These are phyloP conservation scores for Benitochromis conjunctus DNA, from an alignment of 2,113 vertebrate species.

Conservation along the genomic window DNA sequence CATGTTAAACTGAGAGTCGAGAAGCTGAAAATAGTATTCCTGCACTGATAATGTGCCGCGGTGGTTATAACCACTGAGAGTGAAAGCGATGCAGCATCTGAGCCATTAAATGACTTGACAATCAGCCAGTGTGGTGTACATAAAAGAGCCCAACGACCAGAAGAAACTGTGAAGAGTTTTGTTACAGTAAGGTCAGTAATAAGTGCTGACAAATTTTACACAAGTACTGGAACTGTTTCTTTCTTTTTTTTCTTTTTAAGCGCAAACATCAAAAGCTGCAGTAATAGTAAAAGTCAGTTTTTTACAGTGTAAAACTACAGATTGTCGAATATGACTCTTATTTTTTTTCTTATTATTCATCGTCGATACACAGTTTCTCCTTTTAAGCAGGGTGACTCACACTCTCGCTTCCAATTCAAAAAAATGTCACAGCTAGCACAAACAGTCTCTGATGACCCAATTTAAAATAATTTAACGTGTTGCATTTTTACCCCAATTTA, in stretches of 20 bases:
- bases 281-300: background rate
- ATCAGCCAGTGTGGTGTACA: conserved; percentile 35
- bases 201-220: conserved; percentile 6
- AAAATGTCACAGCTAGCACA: background rate
- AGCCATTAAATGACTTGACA: conserved; percentile 58
- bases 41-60: conserved; percentile 23
- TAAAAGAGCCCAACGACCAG: conserved; percentile 45
- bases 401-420: background rate
- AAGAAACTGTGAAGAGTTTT: conserved; percentile 26
- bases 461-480: background rate
- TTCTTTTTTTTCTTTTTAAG: background rate
- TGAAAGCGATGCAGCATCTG: conserved; percentile 46
- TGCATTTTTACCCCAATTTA: background rate
- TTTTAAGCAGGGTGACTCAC: conserved; percentile 11
- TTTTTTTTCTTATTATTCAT: background rate
- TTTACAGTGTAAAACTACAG: background rate
- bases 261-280: background rate
- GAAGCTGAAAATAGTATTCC: conserved; percentile 47
- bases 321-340: background rate
- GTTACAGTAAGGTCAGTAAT: conserved; percentile 41
- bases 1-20: conserved; percentile 12
- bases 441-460: background rate
- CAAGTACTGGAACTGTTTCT: background rate
- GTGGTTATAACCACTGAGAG: conserved; percentile 60
- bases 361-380: background rate